Evolutionary conservation across 2,888 invertebrate species (phyloP).

Genomic region (Ectropis crepuscularia): DNA sequence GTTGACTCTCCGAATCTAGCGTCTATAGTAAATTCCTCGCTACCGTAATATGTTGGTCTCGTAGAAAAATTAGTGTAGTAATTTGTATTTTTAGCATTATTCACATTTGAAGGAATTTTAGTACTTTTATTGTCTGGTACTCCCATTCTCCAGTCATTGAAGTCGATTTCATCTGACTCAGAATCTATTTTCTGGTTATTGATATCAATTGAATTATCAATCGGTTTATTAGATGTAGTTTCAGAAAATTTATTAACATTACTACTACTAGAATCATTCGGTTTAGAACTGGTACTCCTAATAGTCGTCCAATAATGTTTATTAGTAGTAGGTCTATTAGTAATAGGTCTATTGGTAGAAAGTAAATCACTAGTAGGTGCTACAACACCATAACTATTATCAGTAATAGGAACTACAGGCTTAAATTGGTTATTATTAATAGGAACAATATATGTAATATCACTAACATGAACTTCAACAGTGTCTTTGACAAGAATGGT

Average conservation of each 20-base stretch:
- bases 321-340: neutral
- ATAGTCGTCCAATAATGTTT: neutral
- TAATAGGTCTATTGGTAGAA: neutral
- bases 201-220: conserved; percentile 12
- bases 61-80: neutral
- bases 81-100: neutral
- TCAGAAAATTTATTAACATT: conserved; percentile 12
- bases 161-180: conserved; percentile 45
- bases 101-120: neutral
- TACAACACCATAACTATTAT: neutral
- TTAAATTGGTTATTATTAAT: conserved; percentile 10
- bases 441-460: conserved; percentile 31
- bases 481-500: conserved; percentile 60
- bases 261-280: conserved; percentile 7
- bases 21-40: neutral
- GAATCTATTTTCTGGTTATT: conserved; percentile 16
- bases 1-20: conserved; percentile 3
- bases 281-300: neutral
- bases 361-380: neutral
- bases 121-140: conserved; percentile 17
- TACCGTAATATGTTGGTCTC: neutral
- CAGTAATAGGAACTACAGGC: conserved; percentile 20
- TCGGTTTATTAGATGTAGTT: neutral
- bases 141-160: conserved; percentile 57
- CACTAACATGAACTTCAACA: conserved; percentile 52